These are phyloP conservation scores for Eurytoma adleriae DNA, from an alignment of 2,888 invertebrate species.

Conservation along the genomic window DNA sequence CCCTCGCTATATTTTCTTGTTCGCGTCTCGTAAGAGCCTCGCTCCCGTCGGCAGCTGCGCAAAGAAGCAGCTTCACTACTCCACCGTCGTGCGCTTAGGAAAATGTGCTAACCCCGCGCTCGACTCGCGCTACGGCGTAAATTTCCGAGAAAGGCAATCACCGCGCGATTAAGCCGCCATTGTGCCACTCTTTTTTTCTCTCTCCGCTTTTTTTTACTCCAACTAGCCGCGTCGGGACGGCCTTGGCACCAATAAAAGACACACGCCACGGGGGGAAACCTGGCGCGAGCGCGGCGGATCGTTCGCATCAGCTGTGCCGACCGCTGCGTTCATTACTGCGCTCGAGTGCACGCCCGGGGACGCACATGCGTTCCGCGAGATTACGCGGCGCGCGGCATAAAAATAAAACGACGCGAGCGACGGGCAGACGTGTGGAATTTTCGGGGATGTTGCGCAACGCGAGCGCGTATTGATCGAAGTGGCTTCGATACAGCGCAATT, in stretches of 20 bases:
- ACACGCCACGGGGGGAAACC: conserved; percentile 6
- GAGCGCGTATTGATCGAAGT: not conserved
- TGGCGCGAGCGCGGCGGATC: conserved; percentile 13
- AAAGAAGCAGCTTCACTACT: conserved; percentile 16
- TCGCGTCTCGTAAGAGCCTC: not conserved
- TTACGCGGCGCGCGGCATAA: not conserved
- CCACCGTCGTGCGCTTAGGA: conserved; percentile 13
- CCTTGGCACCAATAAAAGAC: conserved; percentile 52
- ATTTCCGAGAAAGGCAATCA: conserved; percentile 42
- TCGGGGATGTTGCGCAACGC: conserved; percentile 23
- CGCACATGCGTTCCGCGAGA: not conserved
- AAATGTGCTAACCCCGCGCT: conserved; percentile 39
- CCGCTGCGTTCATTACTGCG: not conserved
- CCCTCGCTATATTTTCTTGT: not conserved
- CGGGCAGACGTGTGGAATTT: not conserved
- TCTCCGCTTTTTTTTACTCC: conserved; percentile 19
- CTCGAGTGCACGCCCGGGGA: not conserved
- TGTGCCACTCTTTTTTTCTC: conserved; percentile 21
- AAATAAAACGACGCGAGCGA: conserved; percentile 5
- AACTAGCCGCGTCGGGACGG: conserved; percentile 10
- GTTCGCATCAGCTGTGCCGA: conserved; percentile 29
- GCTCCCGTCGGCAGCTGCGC: not conserved
- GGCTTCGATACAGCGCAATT: too few species aligned
- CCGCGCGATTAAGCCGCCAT: conserved; percentile 33
- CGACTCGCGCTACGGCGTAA: not conserved